Conservation (phyloP, 2,888 invertebrate species). For the Lamellibrachia satsuma region DNA sequence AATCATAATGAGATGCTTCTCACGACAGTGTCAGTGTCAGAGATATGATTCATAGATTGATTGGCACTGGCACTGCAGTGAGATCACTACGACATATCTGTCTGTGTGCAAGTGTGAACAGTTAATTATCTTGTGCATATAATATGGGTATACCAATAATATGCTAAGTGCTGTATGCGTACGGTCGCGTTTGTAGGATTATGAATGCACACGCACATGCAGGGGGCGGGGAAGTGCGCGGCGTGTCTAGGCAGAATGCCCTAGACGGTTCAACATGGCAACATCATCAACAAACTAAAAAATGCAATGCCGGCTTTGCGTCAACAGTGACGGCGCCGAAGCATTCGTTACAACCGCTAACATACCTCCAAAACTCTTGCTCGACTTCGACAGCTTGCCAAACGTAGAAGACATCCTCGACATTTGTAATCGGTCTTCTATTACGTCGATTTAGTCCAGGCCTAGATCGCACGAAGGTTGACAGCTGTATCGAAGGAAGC, state of each 20-base stretch:
- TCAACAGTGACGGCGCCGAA: neutral
- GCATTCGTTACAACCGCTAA: neutral
- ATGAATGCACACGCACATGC: neutral
- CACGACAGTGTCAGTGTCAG: no score
- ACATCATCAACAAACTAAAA: neutral
- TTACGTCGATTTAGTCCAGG: neutral
- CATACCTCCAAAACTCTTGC: conserved; percentile 1
- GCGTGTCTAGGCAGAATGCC: neutral
- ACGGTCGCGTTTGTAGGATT: neutral
- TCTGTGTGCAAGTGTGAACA: no score
- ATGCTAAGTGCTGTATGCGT: neutral
- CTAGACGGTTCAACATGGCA: neutral
- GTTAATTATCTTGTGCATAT: no score
- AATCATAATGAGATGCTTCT: no score
- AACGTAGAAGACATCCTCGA: neutral
- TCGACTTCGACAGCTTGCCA: neutral
- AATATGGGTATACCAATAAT: neutral
- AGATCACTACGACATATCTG: no score
- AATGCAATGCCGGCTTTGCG: neutral
- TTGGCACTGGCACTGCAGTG: no score
- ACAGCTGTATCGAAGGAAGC: neutral
- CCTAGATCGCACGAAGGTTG: neutral
- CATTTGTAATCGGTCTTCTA: neutral
- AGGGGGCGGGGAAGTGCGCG: neutral
- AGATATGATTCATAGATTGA: no score